A percentile compares a stretch with the other conserved stretches of the same genome.
phyloP scores from a whole-genome alignment of 2,797 vertebrate genomes.

The Alosa sapidissima region DNA sequence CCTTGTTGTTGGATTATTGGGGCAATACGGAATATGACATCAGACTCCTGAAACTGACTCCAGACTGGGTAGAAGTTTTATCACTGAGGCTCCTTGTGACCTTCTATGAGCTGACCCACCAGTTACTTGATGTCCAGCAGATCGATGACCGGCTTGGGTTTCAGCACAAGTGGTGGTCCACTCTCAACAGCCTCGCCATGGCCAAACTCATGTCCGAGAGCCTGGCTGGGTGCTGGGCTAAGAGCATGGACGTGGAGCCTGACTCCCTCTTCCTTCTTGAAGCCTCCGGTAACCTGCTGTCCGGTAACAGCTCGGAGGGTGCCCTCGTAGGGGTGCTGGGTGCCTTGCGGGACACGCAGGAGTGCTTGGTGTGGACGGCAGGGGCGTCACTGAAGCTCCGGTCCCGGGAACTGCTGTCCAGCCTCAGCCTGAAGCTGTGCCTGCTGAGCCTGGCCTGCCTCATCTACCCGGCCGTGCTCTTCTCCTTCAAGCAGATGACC shows the following conservation, averaged over 20 bases:
- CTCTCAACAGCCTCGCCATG: slow-evolving; percentile 62
- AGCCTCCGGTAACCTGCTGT: slow-evolving; percentile 29
- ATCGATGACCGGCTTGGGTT: slow-evolving; percentile 45
- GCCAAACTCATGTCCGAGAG: slow-evolving; percentile 70
- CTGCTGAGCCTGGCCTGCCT: slow-evolving; percentile 77
- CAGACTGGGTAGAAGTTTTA: slow-evolving; percentile 73
- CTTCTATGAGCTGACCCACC: slow-evolving; percentile 69
- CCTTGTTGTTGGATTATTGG: slow-evolving; percentile 69
- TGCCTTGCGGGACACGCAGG: slow-evolving; percentile 61
- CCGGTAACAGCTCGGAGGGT: slow-evolving; percentile 52
- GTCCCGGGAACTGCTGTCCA: slow-evolving; percentile 71
- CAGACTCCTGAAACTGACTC: slow-evolving; percentile 63
- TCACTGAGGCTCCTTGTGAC: slow-evolving; percentile 72
- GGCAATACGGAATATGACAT: slow-evolving; percentile 61
- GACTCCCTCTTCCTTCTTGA: slow-evolving; percentile 51
- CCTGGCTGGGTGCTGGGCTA: slow-evolving; percentile 72
- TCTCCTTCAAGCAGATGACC: slow-evolving; percentile 86
- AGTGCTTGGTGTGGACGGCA: slow-evolving; percentile 70
- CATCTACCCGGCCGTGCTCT: slow-evolving; percentile 80
- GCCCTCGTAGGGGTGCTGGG: slow-evolving; percentile 30
- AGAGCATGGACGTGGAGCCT: slow-evolving; percentile 63
- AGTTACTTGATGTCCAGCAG: slow-evolving; percentile 46
- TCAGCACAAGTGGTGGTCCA: slow-evolving; percentile 57
- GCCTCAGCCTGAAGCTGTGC: slow-evolving; percentile 76
- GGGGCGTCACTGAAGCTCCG: slow-evolving; percentile 66